Evolutionary conservation across 2,113 vertebrate genomes (phyloP).

Genomic region (Passer domesticus): DNA sequence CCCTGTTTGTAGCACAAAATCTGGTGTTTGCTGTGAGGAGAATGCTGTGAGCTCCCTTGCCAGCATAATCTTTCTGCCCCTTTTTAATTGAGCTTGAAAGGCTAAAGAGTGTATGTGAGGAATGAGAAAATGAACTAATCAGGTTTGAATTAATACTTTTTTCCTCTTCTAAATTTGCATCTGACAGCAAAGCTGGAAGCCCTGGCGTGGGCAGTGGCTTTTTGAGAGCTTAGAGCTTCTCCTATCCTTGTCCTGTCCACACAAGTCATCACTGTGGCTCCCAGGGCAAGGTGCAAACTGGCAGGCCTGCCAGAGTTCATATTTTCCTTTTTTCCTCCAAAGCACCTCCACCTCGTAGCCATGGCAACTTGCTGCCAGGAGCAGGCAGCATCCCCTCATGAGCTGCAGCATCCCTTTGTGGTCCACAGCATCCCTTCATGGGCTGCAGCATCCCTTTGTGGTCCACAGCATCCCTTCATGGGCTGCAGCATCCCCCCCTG

Average conservation of each 20-base stretch:
- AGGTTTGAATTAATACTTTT: not conserved
- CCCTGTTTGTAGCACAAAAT: not conserved
- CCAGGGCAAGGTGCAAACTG: conserved; percentile 42
- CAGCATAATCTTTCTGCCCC: not conserved
- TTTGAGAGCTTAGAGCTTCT: not conserved
- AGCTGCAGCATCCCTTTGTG: not conserved
- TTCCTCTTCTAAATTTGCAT: not conserved
- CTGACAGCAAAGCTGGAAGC: not conserved
- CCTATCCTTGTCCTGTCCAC: not conserved
- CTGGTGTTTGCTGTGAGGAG: not conserved
- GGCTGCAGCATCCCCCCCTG: not conserved
- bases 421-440: not conserved
- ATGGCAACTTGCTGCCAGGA: conserved; percentile 66
- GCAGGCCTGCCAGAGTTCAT: conserved; percentile 52
- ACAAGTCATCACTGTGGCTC: not conserved
- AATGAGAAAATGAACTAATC: conserved; percentile 8
- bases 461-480: not conserved
- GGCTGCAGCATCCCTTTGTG: rapidly evolving
- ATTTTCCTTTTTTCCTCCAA: not conserved
- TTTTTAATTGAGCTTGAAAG: conserved; percentile 18
- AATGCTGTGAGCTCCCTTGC: not conserved
- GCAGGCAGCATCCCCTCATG: not conserved
- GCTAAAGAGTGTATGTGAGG: not conserved
- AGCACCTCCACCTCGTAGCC: conserved; percentile 68
- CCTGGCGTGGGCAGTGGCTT: not conserved